A percentile compares a stretch with the other conserved stretches of the same genome.
Evolutionary conservation across 2,113 vertebrate species (phyloP).

Genomic region (Bucco capensis): DNA sequence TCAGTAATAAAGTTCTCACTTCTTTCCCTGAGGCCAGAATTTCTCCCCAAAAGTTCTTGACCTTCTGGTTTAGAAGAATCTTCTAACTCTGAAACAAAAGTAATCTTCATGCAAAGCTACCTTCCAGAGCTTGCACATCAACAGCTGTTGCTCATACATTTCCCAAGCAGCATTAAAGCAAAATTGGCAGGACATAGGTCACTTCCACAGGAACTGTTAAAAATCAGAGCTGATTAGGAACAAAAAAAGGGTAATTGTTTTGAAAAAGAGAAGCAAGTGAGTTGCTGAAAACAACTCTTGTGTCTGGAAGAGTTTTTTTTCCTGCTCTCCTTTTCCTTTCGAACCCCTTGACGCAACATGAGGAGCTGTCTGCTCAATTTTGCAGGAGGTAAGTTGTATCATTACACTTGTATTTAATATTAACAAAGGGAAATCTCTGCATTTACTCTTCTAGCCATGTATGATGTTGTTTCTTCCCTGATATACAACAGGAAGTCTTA

Average conservation of each 20-base stretch:
- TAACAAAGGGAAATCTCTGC: neutral
- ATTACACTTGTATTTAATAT: slow-evolving; percentile 1
- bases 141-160: neutral
- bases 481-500: neutral
- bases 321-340: neutral
- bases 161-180: neutral
- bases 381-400: neutral
- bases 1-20: neutral
- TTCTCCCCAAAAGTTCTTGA: neutral
- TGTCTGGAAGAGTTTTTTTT: neutral
- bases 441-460: neutral
- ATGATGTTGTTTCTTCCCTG: neutral
- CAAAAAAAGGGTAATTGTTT: neutral
- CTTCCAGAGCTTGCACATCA: neutral
- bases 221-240: neutral
- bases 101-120: neutral
- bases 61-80: neutral
- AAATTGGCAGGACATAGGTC: neutral
- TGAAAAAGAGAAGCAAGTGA: neutral
- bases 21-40: neutral
- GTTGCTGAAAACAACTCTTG: neutral
- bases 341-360: neutral
- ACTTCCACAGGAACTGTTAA: neutral
- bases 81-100: neutral
- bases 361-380: neutral